Evolutionary conservation across 2,888 invertebrate species (phyloP).

Genomic region (Dynastes maya): DNA sequence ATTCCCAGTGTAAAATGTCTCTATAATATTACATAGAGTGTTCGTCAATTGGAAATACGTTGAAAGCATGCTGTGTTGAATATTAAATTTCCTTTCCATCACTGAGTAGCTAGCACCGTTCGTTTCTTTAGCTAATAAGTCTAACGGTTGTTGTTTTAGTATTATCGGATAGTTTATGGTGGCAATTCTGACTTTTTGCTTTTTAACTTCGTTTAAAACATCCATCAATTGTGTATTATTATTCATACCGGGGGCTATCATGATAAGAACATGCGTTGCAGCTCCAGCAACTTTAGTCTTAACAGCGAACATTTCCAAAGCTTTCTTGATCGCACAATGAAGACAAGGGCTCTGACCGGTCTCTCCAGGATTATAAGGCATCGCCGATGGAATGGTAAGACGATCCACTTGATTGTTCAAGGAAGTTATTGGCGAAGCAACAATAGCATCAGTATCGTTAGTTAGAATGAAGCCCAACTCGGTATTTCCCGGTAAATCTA

Average conservation of each 20-base stretch:
- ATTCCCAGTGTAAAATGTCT: conserved; percentile 71
- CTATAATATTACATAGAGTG: conserved; percentile 71
- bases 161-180: conserved; percentile 74
- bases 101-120: conserved; percentile 72
- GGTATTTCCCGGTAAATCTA: conserved; percentile 72
- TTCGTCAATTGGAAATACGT: conserved; percentile 74
- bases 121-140: conserved; percentile 70
- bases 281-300: conserved; percentile 68
- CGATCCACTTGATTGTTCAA: conserved; percentile 63
- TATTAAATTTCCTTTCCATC: conserved; percentile 72
- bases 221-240: conserved; percentile 68
- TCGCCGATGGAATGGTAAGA: conserved; percentile 68
- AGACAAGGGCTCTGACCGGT: conserved; percentile 71
- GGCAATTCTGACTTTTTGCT: conserved; percentile 71
- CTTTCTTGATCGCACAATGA: conserved; percentile 70
- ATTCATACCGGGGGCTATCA: conserved; percentile 74
- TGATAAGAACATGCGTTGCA: conserved; percentile 73
- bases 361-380: conserved; percentile 73
- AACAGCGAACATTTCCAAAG: conserved; percentile 71
- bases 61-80: conserved; percentile 71
- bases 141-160: conserved; percentile 68
- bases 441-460: conserved; percentile 68
- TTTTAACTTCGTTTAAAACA: conserved; percentile 68
- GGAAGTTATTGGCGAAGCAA: conserved; percentile 49
- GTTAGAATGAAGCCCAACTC: conserved; percentile 73